Percentiles rank a stretch among this genome's conserved stretches.
These are phyloP conservation scores for Fopius arisanus DNA, from an alignment of 1,140 invertebrate species.

Conservation along the genomic window DNA sequence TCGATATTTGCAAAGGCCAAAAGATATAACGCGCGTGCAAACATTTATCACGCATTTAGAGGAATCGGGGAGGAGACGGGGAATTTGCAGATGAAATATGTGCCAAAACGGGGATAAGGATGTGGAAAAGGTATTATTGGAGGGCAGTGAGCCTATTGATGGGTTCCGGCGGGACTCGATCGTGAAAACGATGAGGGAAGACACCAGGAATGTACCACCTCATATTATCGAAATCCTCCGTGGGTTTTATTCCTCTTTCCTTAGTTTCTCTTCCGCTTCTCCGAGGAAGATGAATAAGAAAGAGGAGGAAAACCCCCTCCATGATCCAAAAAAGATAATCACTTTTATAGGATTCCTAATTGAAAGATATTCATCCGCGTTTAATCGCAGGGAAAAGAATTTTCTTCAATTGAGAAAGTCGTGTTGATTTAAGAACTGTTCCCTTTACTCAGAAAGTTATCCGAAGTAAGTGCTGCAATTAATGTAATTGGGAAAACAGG, in stretches of 20 bases:
- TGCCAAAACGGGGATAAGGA: background rate
- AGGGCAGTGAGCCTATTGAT: background rate
- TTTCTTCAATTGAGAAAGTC: no score
- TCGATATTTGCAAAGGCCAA: background rate
- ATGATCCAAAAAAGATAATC: background rate
- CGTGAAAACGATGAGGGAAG: conserved; percentile 16
- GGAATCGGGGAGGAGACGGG: background rate
- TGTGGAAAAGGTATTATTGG: conserved; percentile 7
- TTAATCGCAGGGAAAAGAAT: background rate
- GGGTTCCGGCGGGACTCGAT: conserved; percentile 11
- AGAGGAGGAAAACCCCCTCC: background rate
- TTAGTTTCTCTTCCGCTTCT: background rate
- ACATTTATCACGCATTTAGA: background rate
- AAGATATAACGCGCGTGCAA: background rate
- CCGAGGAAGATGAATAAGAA: background rate
- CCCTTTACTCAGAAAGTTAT: no score
- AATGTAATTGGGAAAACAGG: no score
- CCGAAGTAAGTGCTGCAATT: no score
- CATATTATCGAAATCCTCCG: background rate
- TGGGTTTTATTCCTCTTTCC: background rate
- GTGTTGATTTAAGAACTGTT: no score
- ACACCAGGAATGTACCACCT: conserved; percentile 3
- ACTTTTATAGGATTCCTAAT: background rate
- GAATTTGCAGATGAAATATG: background rate
- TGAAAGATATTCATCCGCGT: background rate